Evolutionary conservation across 2,888 invertebrate genomes (phyloP).

Genomic region (Zelleria hepariella): DNA sequence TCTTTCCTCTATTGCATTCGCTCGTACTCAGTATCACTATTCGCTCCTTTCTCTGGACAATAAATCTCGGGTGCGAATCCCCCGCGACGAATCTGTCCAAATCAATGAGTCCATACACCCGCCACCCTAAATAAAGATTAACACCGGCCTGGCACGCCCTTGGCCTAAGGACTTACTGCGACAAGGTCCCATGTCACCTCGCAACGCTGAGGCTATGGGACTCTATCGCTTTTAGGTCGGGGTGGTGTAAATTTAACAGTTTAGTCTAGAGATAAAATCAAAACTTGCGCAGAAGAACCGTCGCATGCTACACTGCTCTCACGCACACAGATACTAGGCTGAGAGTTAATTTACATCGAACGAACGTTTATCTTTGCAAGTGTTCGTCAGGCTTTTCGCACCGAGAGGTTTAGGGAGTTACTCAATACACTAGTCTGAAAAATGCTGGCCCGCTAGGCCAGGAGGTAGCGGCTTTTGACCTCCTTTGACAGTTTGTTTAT

Average conservation of each 20-base stretch:
- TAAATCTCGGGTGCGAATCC: constrained; percentile 33
- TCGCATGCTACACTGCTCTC: no score
- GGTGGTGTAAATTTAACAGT: constrained; percentile 6
- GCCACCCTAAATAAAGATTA: constrained; percentile 63
- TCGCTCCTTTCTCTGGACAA: constrained; percentile 15
- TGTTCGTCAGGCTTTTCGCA: no score
- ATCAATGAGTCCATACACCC: constrained; percentile 41
- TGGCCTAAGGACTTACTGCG: neutral
- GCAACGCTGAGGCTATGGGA: neutral
- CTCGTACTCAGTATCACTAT: neutral
- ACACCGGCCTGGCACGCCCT: constrained; percentile 24
- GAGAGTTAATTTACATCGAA: no score
- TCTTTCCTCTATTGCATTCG: neutral
- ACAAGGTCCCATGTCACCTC: neutral
- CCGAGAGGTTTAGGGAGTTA: no score
- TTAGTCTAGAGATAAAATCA: neutral
- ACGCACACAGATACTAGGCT: no score
- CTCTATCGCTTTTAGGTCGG: neutral
- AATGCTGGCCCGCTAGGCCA: no score
- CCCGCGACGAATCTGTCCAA: constrained; percentile 43
- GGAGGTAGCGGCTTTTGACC: no score
- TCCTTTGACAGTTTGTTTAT: no score
- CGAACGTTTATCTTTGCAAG: no score
- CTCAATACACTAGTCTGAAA: no score
- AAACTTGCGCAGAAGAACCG: neutral